Evolutionary conservation across 2,888 invertebrate genomes (phyloP).

Genomic region (Hyposoter didymator): DNA sequence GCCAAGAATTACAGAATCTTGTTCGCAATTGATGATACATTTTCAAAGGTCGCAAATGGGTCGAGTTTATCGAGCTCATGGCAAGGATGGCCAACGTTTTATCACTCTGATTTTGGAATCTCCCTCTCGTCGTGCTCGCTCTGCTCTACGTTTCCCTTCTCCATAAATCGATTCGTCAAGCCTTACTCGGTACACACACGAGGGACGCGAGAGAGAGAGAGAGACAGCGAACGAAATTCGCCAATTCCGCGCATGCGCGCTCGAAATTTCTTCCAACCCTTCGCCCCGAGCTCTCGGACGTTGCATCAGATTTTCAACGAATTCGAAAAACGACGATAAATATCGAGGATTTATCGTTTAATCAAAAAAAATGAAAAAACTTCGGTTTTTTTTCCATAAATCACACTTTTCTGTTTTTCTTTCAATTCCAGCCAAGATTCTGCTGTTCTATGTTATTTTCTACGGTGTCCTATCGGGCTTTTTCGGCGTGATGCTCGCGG

Average conservation of each 20-base stretch:
- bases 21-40: conserved; percentile 2
- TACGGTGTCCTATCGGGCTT: conserved; percentile 96
- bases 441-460: conserved; percentile 98
- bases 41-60: not conserved
- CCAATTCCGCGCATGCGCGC: conserved; percentile 54
- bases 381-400: not conserved
- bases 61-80: not conserved
- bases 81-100: not conserved
- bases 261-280: conserved; percentile 39
- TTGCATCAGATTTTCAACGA: not conserved
- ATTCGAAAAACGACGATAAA: not conserved
- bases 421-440: conserved; percentile 93
- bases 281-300: not conserved
- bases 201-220: not conserved
- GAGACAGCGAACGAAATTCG: conserved; percentile 28
- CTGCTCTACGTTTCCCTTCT: conserved; percentile 45
- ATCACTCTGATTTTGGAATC: conserved; percentile 3
- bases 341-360: not conserved
- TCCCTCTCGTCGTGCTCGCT: conserved; percentile 22
- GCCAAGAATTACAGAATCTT: conserved; percentile 38
- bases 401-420: conserved; percentile 25
- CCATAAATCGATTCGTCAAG: conserved; percentile 62
- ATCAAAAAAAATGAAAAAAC: not conserved
- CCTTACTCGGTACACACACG: not conserved
- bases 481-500: conserved; percentile 96